Base-by-base conservation (phyloP, 2,113 vertebrate species). In the Paralichthys olivaceus region DNA sequence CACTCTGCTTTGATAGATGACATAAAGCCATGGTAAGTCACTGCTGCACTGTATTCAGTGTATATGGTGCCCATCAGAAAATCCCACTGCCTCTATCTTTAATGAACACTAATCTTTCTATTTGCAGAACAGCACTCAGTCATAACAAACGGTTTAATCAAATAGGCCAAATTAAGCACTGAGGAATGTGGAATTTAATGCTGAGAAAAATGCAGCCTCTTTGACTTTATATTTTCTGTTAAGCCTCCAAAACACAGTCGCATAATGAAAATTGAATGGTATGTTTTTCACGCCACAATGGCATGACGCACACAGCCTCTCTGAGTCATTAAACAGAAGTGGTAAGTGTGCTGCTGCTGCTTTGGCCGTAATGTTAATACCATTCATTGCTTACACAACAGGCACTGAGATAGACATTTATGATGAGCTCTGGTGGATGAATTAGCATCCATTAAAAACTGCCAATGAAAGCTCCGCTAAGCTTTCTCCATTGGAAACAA, bases 371-470 rank as follows among this genome's bases (percentile, higher is more conserved):
- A 84, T 77, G 79, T 80, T 81, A 67, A 90, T 85, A 80, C 69
- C 83, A 86, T 85, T 88, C 69, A 76, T 69, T 87, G 86, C 83
- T 83, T 86, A 88, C 79, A 91, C 88, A 89, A 84, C 81, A 80
- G 81, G 76, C 77, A 70, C 60, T 67, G 75, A 67, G 61, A 69
- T 11, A 45, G 32, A 78, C 82, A 73, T 83, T 89, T 79, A 67
- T 86, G 86, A 87, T 74, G 79, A 82, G 84, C 72, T 84, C 88
- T 78, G 87, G 78, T 75, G 87, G 83, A 85, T 84, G 80, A 88
- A 84, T 88, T 84, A 89, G 84, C 80, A 84, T 86, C 85, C 85
- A 89, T 89, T 91, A 89, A 81, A 43, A 88, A 75, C 51, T 43
- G 55, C 72, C 65, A 75, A 29, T 86, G 85, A 88, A 84, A 77